Base-by-base conservation (phyloP, 2,888 invertebrate species). In the Andrena camellia region DNA sequence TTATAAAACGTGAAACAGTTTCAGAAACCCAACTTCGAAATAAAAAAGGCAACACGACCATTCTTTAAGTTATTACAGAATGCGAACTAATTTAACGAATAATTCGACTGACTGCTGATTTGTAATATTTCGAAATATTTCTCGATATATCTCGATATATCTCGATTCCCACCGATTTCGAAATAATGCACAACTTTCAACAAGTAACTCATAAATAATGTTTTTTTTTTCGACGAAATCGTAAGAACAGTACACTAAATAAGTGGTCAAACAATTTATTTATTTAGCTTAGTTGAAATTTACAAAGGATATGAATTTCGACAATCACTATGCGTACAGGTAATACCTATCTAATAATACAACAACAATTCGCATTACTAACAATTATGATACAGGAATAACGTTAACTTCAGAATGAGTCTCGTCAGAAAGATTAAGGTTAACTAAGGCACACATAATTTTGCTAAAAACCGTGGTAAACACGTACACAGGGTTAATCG, bases 1-100 rank as follows among this genome's bases (percentile, higher is more conserved):
- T 81, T 79, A 79, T 79, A 80, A 79, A 80, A 62, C 71, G 20
- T 26, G 26, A 79, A 71, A 50, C 48, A 48, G 67, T 60, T 79
- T 72, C 50, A 79, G 67, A 72, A 71, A 72, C 29, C 31, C 17
- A 42, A 54, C 68, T 31, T 68, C 63, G 29, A 10, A 42, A 42
- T n/a, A 67, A 72, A 72, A 72, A 63, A 72, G n/a, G 67, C 33
- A 57, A 62, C 13, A 29, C 6, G 69, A 78, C 52, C 6, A 60
- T 13, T 23, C 0, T 42, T 74, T 31, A n/a, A 71, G 33, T 77
- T 48, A 50, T 63, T 48, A 48, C 5, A 42, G 26, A 66, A 66
- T 26, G 3, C 33, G 23, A 29, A 42, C 20, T 17, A n/a, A 13
- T 20, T 64, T 52, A 57, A 64, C 4, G 26, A 66, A 42, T 42